These are phyloP conservation scores for Leucoraja ocellata DNA, from an alignment of 2,797 vertebrate species.

Conservation along the genomic window DNA sequence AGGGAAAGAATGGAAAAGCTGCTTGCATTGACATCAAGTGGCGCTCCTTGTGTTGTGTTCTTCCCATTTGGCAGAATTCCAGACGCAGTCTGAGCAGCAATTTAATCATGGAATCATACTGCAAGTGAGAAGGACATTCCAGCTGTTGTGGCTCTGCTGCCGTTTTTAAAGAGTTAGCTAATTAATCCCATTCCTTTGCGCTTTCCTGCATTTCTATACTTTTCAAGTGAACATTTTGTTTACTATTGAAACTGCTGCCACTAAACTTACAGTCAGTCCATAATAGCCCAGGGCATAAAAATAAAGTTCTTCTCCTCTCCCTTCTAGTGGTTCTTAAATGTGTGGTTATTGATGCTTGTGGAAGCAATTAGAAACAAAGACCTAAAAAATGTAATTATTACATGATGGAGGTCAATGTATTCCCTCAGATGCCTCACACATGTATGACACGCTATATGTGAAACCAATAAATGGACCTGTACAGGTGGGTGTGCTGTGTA, in stretches of 20 bases:
- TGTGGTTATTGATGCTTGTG: not conserved
- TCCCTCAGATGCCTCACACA: not conserved
- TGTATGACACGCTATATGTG: not conserved
- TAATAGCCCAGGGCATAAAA: not conserved
- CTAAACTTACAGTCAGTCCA: not conserved
- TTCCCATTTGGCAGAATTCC: not conserved
- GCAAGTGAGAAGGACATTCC: not conserved
- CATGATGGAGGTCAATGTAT: not conserved
- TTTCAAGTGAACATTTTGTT: not conserved
- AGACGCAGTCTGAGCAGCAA: not conserved
- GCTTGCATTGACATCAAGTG: not conserved
- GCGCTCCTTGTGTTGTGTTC: not conserved
- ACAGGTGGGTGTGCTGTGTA: not conserved
- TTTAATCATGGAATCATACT: not conserved
- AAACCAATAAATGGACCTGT: not conserved
- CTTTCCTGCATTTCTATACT: not conserved
- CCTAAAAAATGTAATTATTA: not conserved
- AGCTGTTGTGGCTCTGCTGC: not conserved
- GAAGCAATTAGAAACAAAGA: not conserved
- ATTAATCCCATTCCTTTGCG: not conserved
- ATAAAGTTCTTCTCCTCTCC: not conserved
- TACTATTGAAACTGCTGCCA: not conserved
- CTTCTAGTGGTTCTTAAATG: not conserved
- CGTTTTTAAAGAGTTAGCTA: not conserved
- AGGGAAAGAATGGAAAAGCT: not conserved